Evolutionary conservation across 2,113 vertebrate genomes (phyloP).

Genomic region (Turdus rufiventris): DNA sequence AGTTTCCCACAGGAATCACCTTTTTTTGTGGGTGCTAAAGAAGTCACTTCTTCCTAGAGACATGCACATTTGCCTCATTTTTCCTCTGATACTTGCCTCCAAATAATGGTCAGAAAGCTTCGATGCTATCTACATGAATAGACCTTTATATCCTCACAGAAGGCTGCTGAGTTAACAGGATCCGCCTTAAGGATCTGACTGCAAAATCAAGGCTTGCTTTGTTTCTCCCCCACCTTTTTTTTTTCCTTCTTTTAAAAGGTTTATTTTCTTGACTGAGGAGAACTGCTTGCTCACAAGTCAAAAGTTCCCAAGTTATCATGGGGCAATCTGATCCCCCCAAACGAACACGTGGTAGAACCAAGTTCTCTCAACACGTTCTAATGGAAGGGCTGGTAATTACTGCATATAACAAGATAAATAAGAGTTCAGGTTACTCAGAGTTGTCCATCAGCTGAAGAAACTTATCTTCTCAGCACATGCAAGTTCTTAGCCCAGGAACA

Average conservation of each 20-base stretch:
- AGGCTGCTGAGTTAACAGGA: conserved; percentile 25
- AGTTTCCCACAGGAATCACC: background rate
- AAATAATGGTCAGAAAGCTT: background rate
- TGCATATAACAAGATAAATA: background rate
- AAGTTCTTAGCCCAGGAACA: background rate
- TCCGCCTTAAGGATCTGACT: background rate
- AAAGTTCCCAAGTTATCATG: background rate
- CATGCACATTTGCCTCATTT: background rate
- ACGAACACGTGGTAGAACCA: background rate
- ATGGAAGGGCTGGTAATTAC: conserved; percentile 33
- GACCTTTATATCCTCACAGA: conserved; percentile 41
- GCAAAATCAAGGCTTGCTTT: conserved; percentile 49
- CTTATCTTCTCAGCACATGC: background rate
- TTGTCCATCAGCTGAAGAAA: conserved; percentile 2
- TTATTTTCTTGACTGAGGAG: conserved; percentile 6
- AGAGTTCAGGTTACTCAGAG: conserved; percentile 13
- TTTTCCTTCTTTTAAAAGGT: background rate
- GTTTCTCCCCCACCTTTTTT: background rate
- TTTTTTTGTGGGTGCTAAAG: background rate
- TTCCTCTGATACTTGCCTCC: background rate
- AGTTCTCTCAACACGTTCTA: background rate
- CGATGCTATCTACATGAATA: background rate
- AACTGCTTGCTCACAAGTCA: conserved; percentile 5
- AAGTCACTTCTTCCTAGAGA: background rate
- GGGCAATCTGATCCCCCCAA: conserved; percentile 31